Base-by-base conservation (phyloP, 2,888 invertebrate species). In the Cantharis rufa region DNA sequence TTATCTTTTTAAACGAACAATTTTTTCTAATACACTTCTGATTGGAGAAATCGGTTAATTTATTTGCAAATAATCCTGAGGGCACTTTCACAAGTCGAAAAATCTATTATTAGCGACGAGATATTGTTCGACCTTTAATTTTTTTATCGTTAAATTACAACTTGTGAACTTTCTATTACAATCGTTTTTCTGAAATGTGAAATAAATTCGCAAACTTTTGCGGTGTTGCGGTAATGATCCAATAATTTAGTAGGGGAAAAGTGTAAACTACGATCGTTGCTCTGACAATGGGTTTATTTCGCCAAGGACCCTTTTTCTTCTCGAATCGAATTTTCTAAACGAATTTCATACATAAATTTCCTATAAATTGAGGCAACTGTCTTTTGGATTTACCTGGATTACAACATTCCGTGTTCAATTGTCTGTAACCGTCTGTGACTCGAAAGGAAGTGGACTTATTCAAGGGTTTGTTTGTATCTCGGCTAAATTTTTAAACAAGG, bases 331-430 rank as follows among this genome's bases (percentile, higher is more conserved):
- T 21, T 66, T 24, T 66, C 18, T 24, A 5, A 24, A 66, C n/a
- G 21, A 21, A 21, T 24, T 66, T 64, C 7, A 69, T 73, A 68
- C 62, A 73, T 73, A 28, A 69, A 69, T 62, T 62, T 69, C 62
- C 61, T 69, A 73, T 73, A 73, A 73, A 73, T 73, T 62, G 69
- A 27, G 62, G 69, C 69, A 73, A 73, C 62, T 73, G 73, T 69
- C 73, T 62, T 69, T 68, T 4, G 61, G 16, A 69, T 69, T 73
- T 68, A 69, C 73, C 73, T 73, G 73, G 16, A 69, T 69, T 15
- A 62, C 28, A 21, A 62, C 69, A 73, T 73, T 73, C 48, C 48
- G 66, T 27, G 66, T 64, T 66, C 32, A 72, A 72, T 72, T 72
- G 72, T 18, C 72, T 72, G 15, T 48, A 48, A 72, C 48, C 63